Evolutionary conservation across 1,140 invertebrate genomes (phyloP), one percentile per base, ranked within the genome.

Genomic region (Scaptomyza montana): DNA sequence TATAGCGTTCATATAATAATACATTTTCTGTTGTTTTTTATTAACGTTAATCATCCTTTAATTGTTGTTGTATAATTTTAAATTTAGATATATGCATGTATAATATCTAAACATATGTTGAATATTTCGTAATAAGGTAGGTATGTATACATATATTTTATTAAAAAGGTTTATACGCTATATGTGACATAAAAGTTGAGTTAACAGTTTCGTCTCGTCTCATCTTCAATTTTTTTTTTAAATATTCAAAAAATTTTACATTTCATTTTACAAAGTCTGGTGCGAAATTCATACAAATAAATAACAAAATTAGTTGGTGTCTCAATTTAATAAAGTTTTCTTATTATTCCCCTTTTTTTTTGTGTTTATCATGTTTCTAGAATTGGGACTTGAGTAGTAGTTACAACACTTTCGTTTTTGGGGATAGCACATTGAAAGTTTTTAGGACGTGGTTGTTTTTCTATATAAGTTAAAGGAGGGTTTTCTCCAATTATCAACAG

Each of bases 401-500:
- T 60, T 66, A 76, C 67, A 71, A 51, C 25, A 51, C 25, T n/a
- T 51, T 51, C 25, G 12, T n/a, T 33, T 55, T 43, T n/a, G 12
- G 12, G 65, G 46, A 62, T 55, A 77, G 73, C 77, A 85, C 72
- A 77, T 68, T 74, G 73, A 79, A 85, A 85, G 80, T 82, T 74
- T 55, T 71, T 79, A 75, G 67, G 65, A 67, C 65, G 47, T 66
- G 9, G 33, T 36, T 9, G 6, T 36, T 36, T 36, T 36, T 66
- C 43, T 67, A 67, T 28, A 55, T 67, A 53, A 28, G 43, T 59
- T 63, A 78, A 46, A 30, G 12, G 3, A 3, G 36, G 59, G 59
- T 13, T 50, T 80, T 59, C 69, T 72, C 64, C 74, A 77, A 84
- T 80, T 67, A 63, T 77, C 67, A 87, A 87, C 74, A 87, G 82